These are phyloP conservation scores for Tromatobia lineatoria DNA, from an alignment of 2,888 invertebrate genomes.

Conservation along the genomic window DNA sequence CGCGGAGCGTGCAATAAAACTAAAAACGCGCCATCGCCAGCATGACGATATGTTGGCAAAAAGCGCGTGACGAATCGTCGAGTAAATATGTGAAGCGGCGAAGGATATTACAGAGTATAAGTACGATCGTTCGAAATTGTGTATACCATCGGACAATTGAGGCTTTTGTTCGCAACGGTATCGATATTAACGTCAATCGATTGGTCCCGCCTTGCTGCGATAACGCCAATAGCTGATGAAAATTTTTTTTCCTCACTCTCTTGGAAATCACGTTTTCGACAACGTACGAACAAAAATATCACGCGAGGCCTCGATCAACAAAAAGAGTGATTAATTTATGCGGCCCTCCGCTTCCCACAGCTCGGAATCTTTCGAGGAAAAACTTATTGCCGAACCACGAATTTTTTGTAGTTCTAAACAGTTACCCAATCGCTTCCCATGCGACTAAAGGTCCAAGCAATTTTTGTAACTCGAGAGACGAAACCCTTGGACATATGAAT, in stretches of 20 bases:
- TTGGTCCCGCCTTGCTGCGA: constrained; percentile 74
- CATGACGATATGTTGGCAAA: constrained; percentile 46
- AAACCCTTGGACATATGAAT: constrained; percentile 34
- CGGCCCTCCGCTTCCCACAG: neutral
- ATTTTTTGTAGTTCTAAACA: constrained; percentile 27
- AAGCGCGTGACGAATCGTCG: constrained; percentile 77
- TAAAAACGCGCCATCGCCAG: constrained; percentile 7
- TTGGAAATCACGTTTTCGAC: constrained; percentile 42
- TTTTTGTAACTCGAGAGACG: constrained; percentile 49
- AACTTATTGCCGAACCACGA: constrained; percentile 5
- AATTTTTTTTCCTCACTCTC: constrained; percentile 42
- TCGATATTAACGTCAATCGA: constrained; percentile 81
- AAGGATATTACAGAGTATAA: constrained; percentile 39
- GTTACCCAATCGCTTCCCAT: constrained; percentile 47
- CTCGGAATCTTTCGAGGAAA: constrained; percentile 6
- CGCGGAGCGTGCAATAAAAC: constrained; percentile 14
- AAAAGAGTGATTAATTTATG: constrained; percentile 65
- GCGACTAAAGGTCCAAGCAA: constrained; percentile 24
- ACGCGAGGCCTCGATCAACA: neutral
- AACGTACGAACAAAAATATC: constrained; percentile 9
- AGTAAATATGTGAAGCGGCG: constrained; percentile 77
- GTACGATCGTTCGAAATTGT: constrained; percentile 28
- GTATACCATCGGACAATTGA: constrained; percentile 18
- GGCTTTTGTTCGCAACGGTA: constrained; percentile 72
- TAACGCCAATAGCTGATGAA: constrained; percentile 52